Evolutionary conservation across 1,140 invertebrate species (phyloP).

Genomic region (Onthophagus taurus): DNA sequence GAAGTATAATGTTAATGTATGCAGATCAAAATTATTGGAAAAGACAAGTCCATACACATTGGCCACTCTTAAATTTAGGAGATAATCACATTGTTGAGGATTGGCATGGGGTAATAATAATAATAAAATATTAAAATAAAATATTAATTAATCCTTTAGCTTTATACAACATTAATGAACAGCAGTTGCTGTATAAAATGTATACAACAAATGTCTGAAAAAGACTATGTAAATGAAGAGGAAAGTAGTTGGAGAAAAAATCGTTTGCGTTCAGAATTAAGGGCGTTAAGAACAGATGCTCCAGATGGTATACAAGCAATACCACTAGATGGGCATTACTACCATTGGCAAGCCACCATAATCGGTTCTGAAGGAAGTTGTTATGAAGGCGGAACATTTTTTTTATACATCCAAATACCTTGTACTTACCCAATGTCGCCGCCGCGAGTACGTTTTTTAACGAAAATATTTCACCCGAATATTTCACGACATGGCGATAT

Average conservation of each 20-base stretch:
- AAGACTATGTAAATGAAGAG: constrained; percentile 47
- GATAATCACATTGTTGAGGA: constrained; percentile 16
- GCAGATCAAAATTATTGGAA: constrained; percentile 39
- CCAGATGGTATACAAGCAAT: constrained; percentile 84
- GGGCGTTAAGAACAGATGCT: constrained; percentile 68
- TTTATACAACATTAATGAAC: constrained; percentile 51
- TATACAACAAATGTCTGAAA: constrained; percentile 63
- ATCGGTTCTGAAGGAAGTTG: constrained; percentile 81
- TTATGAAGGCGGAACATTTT: constrained; percentile 92
- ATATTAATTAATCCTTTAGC: constrained; percentile 26
- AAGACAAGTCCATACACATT: constrained; percentile 37
- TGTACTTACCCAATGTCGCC: constrained; percentile 86
- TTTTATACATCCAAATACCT: constrained; percentile 81
- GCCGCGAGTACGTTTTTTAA: constrained; percentile 79
- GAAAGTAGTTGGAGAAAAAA: constrained; percentile 67
- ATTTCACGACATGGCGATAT: constrained; percentile 93
- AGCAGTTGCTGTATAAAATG: constrained; percentile 80
- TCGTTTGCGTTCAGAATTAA: constrained; percentile 63
- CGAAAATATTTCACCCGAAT: constrained; percentile 90
- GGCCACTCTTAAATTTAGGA: constrained; percentile 19
- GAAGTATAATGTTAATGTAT: constrained; percentile 62
- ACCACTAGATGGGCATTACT: constrained; percentile 70
- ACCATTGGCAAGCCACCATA: constrained; percentile 88
- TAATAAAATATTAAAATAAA: too few species aligned
- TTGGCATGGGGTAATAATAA: constrained; percentile 28